Conservation (phyloP, 92 coral and sea anemone genomes). For the Nematostella vectensis region DNA sequence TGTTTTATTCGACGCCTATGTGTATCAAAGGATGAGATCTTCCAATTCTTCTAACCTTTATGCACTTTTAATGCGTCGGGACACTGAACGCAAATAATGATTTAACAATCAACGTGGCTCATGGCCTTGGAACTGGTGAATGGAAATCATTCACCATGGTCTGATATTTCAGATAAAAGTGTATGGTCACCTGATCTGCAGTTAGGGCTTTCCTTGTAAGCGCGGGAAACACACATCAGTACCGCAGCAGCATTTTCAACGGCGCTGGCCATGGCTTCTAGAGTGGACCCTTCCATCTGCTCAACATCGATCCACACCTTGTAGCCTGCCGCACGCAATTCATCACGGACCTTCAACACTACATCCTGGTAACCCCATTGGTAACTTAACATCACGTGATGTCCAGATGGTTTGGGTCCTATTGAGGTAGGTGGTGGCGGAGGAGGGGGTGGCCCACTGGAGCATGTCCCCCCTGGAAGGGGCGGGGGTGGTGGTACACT, state of each 20-base stretch:
- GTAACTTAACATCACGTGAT: conserved; percentile 55
- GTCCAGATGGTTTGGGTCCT: background rate
- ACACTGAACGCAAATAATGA: too few relatives aligned
- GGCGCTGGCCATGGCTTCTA: conserved; percentile 57
- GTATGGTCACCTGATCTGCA: conserved; percentile 64
- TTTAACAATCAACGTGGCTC: too few relatives aligned
- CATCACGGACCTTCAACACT: conserved; percentile 28
- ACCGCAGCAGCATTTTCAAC: conserved; percentile 48
- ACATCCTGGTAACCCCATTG: conserved; percentile 47
- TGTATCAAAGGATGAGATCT: too few relatives aligned
- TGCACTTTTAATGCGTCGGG: too few relatives aligned
- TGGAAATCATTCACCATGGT: too few relatives aligned
- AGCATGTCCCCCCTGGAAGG: background rate
- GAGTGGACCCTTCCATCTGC: conserved; percentile 44
- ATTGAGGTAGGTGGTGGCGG: too few relatives aligned
- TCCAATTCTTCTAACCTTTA: too few relatives aligned
- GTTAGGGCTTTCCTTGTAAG: conserved; percentile 51
- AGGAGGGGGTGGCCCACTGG: background rate
- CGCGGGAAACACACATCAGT: conserved; percentile 39
- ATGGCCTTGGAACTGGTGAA: too few relatives aligned
- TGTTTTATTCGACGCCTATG: too few relatives aligned
- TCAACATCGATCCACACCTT: conserved; percentile 57
- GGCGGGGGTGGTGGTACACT: background rate
- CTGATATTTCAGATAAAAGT: too few relatives aligned
- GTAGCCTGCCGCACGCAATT: conserved; percentile 31